Conservation (phyloP, 2,888 invertebrate genomes). For the Stenichneumon culpator region DNA sequence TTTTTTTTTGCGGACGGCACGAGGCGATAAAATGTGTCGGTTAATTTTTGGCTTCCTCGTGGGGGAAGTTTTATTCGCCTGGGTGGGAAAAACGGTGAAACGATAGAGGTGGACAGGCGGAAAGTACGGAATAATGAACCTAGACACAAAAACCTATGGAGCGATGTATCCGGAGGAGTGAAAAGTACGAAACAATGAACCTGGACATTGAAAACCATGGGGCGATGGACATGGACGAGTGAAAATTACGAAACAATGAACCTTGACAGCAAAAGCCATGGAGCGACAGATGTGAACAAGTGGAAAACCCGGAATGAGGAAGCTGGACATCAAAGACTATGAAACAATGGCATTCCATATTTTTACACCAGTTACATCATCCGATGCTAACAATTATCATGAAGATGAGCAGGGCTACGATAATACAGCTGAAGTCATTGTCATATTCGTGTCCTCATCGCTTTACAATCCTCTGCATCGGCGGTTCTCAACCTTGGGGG, state of each 20-base stretch:
- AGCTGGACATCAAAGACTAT: not conserved
- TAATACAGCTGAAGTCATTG: not conserved
- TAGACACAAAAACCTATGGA: not conserved
- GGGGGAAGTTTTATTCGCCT: not conserved
- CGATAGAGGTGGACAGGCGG: not conserved
- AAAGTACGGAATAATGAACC: not conserved
- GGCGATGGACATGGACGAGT: not conserved
- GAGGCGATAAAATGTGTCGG: not conserved
- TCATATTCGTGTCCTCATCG: not conserved
- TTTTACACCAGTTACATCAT: not conserved
- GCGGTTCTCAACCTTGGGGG: not conserved
- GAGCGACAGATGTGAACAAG: not conserved
- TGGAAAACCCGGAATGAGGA: not conserved
- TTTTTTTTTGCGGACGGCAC: not conserved
- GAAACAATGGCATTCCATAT: not conserved
- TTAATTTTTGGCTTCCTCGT: not conserved
- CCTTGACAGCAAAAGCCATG: not conserved
- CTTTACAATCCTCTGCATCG: not conserved
- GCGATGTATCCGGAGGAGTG: not conserved
- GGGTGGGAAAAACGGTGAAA: not conserved
- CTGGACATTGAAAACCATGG: not conserved
- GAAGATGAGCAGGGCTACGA: not conserved
- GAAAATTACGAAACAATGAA: not conserved
- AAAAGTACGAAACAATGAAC: not conserved
- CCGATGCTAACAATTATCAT: too few species aligned